Evolutionary conservation across 2,888 invertebrate genomes (phyloP), one percentile per base, ranked within the genome.

Genomic region (Callosobruchus maculatus): DNA sequence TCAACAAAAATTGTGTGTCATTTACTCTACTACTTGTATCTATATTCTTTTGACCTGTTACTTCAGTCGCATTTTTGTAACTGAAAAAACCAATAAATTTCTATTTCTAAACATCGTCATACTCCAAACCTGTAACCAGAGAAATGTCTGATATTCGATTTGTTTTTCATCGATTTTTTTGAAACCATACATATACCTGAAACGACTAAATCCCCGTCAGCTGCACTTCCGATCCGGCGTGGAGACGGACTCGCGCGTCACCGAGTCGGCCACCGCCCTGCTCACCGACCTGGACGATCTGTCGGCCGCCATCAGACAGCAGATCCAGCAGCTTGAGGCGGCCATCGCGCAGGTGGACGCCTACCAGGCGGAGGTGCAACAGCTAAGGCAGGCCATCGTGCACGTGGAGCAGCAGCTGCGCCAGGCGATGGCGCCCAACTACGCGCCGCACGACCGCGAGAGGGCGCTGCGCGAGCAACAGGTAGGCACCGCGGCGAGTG

Each of bases 211-310:
- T n/a, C n/a, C 68, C 7, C 21, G 22, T n/a, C 87, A 95, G 94
- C 94, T 97, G 74, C 97, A 97, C 88, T 96, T 97, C 91, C 92
- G 93, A 75, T 93, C 94, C 75, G 95, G 95, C 76, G 92, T 96
- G 86, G 94, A 93, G 73, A 93, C 95, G 84, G 93, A 95, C 88
- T 89, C 91, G 78, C 92, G 92, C 79, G 92, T 96, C 72, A 91
- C 92, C 82, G 91, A 92, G 78, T 90, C 92, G 74, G 95, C 94
- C 73, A 90, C 91, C 78, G 92, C 92, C 80, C 89, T 96, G 78
- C 88, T 92, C 74, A 88, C 87, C 74, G 91, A 94, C 80, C 89
- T 97, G 82, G 94, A 94, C 82, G 89, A 90, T 74, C 89, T 94
- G 74, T 88, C 90, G 70, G 88, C 84, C n/a, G 86, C 87, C 74